Percentiles rank a stretch among this genome's conserved stretches.
Conservation (phyloP, 2,797 vertebrate species). For the Novumbra hubbsi region DNA sequence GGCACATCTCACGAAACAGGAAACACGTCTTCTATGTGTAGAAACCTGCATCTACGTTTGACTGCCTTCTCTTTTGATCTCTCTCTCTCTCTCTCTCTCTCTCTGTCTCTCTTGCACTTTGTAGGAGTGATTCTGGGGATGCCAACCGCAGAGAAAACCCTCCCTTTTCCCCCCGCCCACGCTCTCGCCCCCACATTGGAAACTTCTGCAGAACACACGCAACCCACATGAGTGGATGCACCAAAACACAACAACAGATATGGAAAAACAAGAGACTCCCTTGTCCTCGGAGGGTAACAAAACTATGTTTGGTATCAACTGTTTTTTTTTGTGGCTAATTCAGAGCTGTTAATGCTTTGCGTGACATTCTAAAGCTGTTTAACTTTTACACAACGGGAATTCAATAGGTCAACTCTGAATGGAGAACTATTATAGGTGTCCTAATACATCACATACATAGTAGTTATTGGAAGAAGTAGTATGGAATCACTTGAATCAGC, state of each 20-base stretch:
- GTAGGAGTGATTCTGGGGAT: slow-evolving; percentile 77
- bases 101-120: slow-evolving; percentile 24
- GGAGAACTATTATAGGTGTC: background rate
- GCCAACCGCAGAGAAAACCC: slow-evolving; percentile 79
- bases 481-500: background rate
- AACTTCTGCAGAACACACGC: slow-evolving; percentile 55
- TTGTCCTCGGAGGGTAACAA: background rate
- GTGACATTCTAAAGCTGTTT: background rate
- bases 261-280: slow-evolving; percentile 58
- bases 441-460: background rate
- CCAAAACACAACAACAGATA: slow-evolving; percentile 39
- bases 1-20: background rate
- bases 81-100: background rate
- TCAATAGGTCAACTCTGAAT: background rate
- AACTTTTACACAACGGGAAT: background rate
- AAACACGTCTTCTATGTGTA: slow-evolving; percentile 7
- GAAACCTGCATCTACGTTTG: background rate
- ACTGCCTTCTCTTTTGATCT: slow-evolving; percentile 8
- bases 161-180: slow-evolving; percentile 57
- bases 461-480: background rate
- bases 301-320: background rate
- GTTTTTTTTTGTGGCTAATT: background rate
- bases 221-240: slow-evolving; percentile 35
- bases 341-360: background rate
- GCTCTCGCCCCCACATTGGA: slow-evolving; percentile 67